phyloP scores from a whole-genome alignment of 2,888 invertebrate genomes.

The Ferdinandea cuprea region DNA sequence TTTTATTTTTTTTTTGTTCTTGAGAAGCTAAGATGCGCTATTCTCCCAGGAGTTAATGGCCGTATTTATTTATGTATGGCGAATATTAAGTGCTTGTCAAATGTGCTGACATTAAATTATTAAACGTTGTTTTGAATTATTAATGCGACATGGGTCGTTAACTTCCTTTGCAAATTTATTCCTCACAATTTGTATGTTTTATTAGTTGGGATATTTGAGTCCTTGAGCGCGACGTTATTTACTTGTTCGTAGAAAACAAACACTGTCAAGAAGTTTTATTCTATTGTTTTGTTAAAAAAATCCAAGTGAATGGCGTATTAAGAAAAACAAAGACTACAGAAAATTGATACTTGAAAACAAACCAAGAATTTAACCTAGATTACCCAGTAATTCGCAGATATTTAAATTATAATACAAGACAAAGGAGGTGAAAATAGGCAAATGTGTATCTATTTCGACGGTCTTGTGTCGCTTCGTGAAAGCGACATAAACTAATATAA shows the following conservation, averaged over 20 bases:
- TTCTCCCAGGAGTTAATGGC: constrained; percentile 69
- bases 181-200: constrained; percentile 67
- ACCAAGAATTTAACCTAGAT: too few relatives aligned
- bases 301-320: neutral
- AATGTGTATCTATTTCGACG: too few relatives aligned
- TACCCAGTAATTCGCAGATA: too few relatives aligned
- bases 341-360: too few relatives aligned
- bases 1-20: constrained; percentile 25
- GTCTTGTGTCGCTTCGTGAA: too few relatives aligned
- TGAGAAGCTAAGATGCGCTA: constrained; percentile 33
- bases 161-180: constrained; percentile 70
- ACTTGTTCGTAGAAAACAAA: constrained; percentile 8
- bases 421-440: too few relatives aligned
- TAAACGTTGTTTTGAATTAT: constrained; percentile 74
- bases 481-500: too few relatives aligned
- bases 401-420: too few relatives aligned
- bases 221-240: constrained; percentile 14
- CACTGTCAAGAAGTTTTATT: constrained; percentile 7
- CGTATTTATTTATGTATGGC: constrained; percentile 74
- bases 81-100: constrained; percentile 75
- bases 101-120: constrained; percentile 75
- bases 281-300: constrained; percentile 19
- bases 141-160: constrained; percentile 75
- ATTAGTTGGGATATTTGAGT: constrained; percentile 42
- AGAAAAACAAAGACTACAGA: neutral